Evolutionary conservation across 2,888 invertebrate genomes (phyloP).

Genomic region (Megamerina dolium): DNA sequence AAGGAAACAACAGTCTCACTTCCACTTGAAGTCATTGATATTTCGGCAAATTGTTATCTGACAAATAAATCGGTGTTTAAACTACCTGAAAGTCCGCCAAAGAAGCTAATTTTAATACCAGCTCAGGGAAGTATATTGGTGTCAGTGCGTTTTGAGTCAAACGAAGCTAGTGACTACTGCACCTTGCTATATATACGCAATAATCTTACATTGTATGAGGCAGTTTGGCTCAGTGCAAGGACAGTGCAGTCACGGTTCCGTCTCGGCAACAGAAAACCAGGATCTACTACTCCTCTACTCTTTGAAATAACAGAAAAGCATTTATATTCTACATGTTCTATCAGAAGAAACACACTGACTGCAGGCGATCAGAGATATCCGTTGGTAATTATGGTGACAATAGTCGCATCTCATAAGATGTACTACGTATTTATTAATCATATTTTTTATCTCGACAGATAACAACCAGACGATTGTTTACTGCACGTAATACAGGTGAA

Average conservation of each 20-base stretch:
- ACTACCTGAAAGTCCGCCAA: constrained; percentile 27
- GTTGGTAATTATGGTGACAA: not conserved
- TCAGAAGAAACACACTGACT: too few relatives aligned
- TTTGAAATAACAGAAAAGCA: constrained; percentile 67
- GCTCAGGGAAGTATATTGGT: constrained; percentile 35
- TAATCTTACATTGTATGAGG: constrained; percentile 88
- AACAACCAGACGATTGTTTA: constrained; percentile 73
- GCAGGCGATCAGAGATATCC: not conserved
- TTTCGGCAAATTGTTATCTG: constrained; percentile 39
- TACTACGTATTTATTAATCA: not conserved
- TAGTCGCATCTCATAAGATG: not conserved
- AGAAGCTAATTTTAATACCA: constrained; percentile 33
- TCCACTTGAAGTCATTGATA: constrained; percentile 45
- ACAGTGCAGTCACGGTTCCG: constrained; percentile 83
- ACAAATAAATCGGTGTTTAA: constrained; percentile 44
- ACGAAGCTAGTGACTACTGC: constrained; percentile 39
- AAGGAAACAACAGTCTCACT: constrained; percentile 37
- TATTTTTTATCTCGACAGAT: too few relatives aligned
- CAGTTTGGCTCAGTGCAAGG: constrained; percentile 72
- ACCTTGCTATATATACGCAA: constrained; percentile 60
- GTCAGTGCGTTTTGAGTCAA: constrained; percentile 38
- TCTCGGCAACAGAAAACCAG: constrained; percentile 81
- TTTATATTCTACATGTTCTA: not conserved
- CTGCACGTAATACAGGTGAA: constrained; percentile 84
- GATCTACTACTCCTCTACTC: constrained; percentile 64